A percentile compares a stretch with the other conserved stretches of the same genome.
phyloP scores from a whole-genome alignment of 2,888 invertebrate genomes.

The Plebejus argus region DNA sequence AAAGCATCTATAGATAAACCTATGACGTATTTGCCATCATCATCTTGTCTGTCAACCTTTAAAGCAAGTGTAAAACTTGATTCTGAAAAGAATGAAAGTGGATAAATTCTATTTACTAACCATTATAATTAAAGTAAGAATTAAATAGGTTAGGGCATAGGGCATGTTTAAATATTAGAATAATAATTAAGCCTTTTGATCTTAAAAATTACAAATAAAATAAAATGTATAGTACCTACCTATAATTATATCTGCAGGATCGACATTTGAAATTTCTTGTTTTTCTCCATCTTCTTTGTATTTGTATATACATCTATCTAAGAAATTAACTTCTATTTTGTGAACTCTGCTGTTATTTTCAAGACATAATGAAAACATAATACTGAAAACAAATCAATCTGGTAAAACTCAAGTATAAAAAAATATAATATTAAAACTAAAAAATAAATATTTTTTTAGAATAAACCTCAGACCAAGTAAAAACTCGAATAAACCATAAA shows the following conservation, averaged over 20 bases:
- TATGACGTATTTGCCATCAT: not conserved
- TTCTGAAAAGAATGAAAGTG: constrained; percentile 45
- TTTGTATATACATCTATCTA: not conserved
- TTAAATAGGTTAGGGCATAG: not conserved
- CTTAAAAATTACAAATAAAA: not conserved
- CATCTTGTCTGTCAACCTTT: not conserved
- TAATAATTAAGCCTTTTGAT: not conserved
- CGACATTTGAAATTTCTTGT: constrained; percentile 39
- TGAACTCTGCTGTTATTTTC: not conserved
- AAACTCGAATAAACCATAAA: not conserved
- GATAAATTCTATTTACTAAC: not conserved
- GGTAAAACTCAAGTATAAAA: not conserved
- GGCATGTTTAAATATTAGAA: too few species aligned
- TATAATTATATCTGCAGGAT: constrained; percentile 48
- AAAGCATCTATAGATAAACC: not conserved
- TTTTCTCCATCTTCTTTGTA: constrained; percentile 45
- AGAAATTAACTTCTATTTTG: constrained; percentile 8
- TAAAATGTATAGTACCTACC: constrained; percentile 47
- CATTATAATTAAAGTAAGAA: not conserved
- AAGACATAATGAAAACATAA: not conserved
- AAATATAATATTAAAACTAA: not conserved
- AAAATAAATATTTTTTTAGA: not conserved
- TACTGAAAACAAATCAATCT: constrained; percentile 13
- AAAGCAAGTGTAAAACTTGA: constrained; percentile 4
- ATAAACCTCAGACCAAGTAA: too few species aligned